These are phyloP conservation scores for Pseudorasbora parva DNA, from an alignment of 2,113 vertebrate species.

Conservation along the genomic window DNA sequence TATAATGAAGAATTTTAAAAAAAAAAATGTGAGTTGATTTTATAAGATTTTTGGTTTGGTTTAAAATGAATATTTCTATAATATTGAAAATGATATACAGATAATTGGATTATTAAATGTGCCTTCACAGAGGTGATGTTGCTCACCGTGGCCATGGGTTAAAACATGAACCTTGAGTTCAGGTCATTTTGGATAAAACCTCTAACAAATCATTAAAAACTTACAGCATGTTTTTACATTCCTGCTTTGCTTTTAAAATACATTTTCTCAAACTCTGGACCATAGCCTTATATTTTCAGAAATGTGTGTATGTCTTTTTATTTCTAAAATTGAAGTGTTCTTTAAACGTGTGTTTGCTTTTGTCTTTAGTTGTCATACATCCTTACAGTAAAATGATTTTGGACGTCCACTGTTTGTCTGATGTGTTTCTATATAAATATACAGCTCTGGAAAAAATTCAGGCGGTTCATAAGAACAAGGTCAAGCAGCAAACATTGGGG, in stretches of 20 bases:
- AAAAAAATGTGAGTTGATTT: no score
- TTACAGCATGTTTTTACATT: not conserved
- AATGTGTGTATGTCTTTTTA: not conserved
- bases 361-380: slow-evolving; percentile 12
- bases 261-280: not conserved
- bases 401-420: not conserved
- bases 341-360: not conserved
- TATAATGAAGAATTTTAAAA: not conserved
- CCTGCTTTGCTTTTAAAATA: not conserved
- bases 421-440: not conserved
- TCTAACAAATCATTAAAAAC: not conserved
- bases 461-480: no score
- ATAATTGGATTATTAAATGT: not conserved
- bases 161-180: not conserved
- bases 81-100: no score
- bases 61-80: not conserved
- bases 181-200: not conserved
- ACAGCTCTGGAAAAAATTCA: no score
- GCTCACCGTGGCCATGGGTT: not conserved
- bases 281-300: not conserved
- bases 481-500: no score
- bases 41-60: not conserved
- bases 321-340: not conserved
- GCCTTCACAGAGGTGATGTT: slow-evolving; percentile 28
- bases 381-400: slow-evolving; percentile 24